Evolutionary conservation across 2,888 invertebrate genomes (phyloP), one percentile per base, ranked within the genome.

Genomic region (Eristalis pertinax): DNA sequence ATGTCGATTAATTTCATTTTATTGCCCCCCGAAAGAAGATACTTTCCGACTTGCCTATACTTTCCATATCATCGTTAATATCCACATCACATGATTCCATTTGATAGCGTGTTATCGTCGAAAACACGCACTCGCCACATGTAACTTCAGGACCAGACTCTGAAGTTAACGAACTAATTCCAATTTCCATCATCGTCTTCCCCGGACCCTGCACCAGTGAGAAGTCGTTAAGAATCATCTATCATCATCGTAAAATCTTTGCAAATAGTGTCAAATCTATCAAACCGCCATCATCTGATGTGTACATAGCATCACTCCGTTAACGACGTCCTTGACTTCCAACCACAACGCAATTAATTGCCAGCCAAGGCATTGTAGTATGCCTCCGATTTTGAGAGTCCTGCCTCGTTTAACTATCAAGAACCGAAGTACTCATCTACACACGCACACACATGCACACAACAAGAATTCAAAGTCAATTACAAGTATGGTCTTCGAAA

Each of bases 391-490:
- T 50, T 50, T n/a, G 19, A 50, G 19, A 19, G 19, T 19, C 43
- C n/a, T 50, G 50, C 50, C 35, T 32, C 56, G 69, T 60, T 58
- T 69, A 69, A 76, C 35, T 64, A 65, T 70, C 60, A n/a, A 50
- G 3, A 68, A 67, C 50, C 32, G 32, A 32, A 32, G 32, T 32
- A 32, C 32, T 8, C 32, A 32, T 32, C 32, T 32, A 8, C n/a
- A 43, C n/a, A 43, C 15, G 32, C n/a, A 15, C 56, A 67, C 24
- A 67, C 13, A 22, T n/a, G n/a, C n/a, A n/a, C n/a, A n/a, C n/a
- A n/a, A n/a, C 60, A 70, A 41, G 70, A 82, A 58, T 82, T 86
- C 86, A 86, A 86, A 82, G 86, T 86, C 86, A 86, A 82, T 82
- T 81, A 79, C 60, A 56, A 56, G 19, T 58, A 35, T 43, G n/a